These are phyloP conservation scores for Daboia siamensis DNA, from an alignment of 2,113 vertebrate species.

Conservation along the genomic window DNA sequence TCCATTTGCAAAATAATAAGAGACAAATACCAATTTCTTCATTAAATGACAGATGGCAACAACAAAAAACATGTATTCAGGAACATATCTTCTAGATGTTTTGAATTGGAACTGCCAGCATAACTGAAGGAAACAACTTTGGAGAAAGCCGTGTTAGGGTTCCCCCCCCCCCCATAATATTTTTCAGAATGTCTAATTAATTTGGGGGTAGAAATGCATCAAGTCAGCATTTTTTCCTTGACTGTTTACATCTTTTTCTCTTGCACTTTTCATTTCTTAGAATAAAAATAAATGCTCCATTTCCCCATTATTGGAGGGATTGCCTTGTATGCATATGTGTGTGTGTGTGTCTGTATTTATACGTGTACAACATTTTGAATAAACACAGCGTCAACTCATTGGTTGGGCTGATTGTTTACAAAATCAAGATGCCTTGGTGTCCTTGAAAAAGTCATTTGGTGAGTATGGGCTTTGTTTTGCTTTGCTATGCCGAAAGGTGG, in stretches of 20 bases:
- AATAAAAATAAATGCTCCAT: background rate
- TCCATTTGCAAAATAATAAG: background rate
- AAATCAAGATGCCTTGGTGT: slow-evolving; percentile 55
- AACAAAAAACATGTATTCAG: slow-evolving; percentile 1
- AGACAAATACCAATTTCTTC: background rate
- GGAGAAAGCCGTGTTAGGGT: background rate
- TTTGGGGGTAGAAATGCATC: slow-evolving; percentile 20
- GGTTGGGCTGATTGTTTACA: slow-evolving; percentile 48
- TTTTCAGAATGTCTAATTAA: slow-evolving; percentile 34
- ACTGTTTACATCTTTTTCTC: slow-evolving; percentile 7
- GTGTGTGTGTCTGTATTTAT: background rate
- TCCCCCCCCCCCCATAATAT: background rate
- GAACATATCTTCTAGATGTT: background rate
- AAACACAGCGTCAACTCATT: background rate
- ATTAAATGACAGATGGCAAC: slow-evolving; percentile 25
- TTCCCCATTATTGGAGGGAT: slow-evolving; percentile 21
- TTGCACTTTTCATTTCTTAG: slow-evolving; percentile 9
- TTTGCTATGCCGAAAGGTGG: slow-evolving; percentile 48
- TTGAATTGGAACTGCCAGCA: background rate
- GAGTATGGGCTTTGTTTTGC: slow-evolving; percentile 15
- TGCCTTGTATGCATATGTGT: background rate
- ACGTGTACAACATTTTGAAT: background rate
- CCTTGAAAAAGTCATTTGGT: slow-evolving; percentile 66
- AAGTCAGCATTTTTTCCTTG: background rate
- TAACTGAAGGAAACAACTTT: background rate